phyloP scores from a whole-genome alignment of 2,113 vertebrate species.

The Siniperca chuatsi region DNA sequence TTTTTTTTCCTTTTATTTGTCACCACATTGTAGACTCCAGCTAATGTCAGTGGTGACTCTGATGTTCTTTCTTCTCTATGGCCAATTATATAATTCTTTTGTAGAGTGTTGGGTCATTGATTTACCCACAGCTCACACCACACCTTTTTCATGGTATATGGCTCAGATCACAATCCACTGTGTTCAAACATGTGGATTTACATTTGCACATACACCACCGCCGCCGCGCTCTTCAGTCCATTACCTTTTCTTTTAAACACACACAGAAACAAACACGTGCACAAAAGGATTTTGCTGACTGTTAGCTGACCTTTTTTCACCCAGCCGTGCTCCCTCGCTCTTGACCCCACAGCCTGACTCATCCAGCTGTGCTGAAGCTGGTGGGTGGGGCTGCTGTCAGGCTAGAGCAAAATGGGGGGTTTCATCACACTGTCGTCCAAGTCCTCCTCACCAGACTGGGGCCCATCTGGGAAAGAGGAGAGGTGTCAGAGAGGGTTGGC shows the following conservation, averaged over 20 bases:
- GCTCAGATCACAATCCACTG: constrained; percentile 21
- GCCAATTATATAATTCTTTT: constrained; percentile 1
- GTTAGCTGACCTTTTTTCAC: constrained; percentile 68
- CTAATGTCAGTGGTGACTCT: background rate
- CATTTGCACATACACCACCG: background rate
- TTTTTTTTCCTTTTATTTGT: background rate
- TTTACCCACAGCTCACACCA: constrained; percentile 12
- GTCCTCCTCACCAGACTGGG: constrained; percentile 37
- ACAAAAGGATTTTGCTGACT: constrained; percentile 44
- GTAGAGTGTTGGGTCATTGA: constrained; percentile 38
- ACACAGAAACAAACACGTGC: constrained; percentile 10
- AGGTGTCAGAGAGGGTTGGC: constrained; percentile 52
- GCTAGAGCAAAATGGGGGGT: constrained; percentile 38
- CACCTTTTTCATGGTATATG: constrained; percentile 21
- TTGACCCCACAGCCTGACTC: constrained; percentile 48
- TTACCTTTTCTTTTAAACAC: constrained; percentile 35
- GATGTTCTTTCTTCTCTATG: background rate
- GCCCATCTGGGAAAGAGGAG: constrained; percentile 61
- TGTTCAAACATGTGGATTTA: constrained; percentile 12
- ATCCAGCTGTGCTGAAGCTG: constrained; percentile 68
- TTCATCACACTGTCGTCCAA: constrained; percentile 45
- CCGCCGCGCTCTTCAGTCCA: background rate
- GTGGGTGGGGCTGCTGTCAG: constrained; percentile 45
- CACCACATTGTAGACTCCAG: background rate
- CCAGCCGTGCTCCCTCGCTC: constrained; percentile 24